Evolutionary conservation across 2,888 invertebrate genomes (phyloP).

Genomic region (Drosophila emarginata): DNA sequence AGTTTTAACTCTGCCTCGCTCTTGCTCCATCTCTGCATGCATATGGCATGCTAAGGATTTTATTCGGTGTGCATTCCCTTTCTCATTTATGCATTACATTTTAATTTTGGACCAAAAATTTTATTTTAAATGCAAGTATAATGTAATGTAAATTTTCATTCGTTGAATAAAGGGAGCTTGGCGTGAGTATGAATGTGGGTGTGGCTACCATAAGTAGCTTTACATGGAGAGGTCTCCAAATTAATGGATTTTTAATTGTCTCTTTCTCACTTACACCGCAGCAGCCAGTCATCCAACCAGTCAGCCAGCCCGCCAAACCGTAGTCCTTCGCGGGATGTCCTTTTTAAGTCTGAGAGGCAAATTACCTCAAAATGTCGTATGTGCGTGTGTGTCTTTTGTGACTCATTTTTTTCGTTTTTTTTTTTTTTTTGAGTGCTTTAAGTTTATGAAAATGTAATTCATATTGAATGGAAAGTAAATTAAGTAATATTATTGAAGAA

Average conservation of each 20-base stretch:
- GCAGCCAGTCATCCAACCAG: slow-evolving; percentile 13
- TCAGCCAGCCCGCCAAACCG: slow-evolving; percentile 1
- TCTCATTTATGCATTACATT: slow-evolving; percentile 67
- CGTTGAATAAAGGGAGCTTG: slow-evolving; percentile 18
- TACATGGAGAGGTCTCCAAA: slow-evolving; percentile 74
- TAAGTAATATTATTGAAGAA: no score
- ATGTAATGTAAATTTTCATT: slow-evolving; percentile 73
- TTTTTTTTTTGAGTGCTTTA: background rate
- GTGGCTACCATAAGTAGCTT: slow-evolving; percentile 64
- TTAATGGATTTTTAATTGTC: slow-evolving; percentile 81
- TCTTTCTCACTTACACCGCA: slow-evolving; percentile 70
- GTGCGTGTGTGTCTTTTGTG: background rate
- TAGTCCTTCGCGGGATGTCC: slow-evolving; percentile 5
- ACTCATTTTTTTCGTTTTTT: slow-evolving; percentile 5
- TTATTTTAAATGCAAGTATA: slow-evolving; percentile 72
- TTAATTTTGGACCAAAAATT: slow-evolving; percentile 70
- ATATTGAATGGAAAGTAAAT: slow-evolving; percentile 13
- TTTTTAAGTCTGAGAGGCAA: background rate
- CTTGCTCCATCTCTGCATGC: background rate
- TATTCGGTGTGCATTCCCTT: background rate
- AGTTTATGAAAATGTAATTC: slow-evolving; percentile 57
- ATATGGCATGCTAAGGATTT: background rate
- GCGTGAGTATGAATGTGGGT: slow-evolving; percentile 3
- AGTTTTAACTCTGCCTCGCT: slow-evolving; percentile 27
- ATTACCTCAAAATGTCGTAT: slow-evolving; percentile 8